phyloP scores from a whole-genome alignment of 1,140 invertebrate genomes.

The Musca vetustissima region DNA sequence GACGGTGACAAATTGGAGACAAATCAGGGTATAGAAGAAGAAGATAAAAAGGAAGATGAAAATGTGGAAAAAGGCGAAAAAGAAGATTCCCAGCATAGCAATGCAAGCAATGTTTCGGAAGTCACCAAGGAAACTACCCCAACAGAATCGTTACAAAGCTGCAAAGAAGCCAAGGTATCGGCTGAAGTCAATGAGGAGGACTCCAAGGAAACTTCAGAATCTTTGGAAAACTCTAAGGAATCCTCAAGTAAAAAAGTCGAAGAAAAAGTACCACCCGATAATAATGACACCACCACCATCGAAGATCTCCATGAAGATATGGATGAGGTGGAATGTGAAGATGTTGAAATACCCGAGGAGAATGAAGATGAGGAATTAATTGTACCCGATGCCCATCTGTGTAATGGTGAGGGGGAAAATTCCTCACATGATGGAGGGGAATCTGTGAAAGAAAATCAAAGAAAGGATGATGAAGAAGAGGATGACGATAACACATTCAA shows the following conservation, averaged over 20 bases:
- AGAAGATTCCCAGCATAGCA: too few species aligned
- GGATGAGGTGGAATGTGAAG: slow-evolving; percentile 24
- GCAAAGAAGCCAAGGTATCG: too few species aligned
- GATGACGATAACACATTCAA: neutral
- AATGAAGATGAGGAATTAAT: slow-evolving; percentile 26
- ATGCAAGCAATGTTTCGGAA: too few species aligned
- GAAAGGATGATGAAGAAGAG: slow-evolving; percentile 7
- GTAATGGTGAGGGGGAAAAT: neutral
- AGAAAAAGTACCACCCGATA: neutral
- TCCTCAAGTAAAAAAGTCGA: neutral
- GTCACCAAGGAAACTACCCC: too few species aligned
- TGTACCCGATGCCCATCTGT: slow-evolving; percentile 17
- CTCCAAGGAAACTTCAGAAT: neutral
- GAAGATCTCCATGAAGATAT: neutral
- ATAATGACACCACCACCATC: too few species aligned
- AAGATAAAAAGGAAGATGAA: too few species aligned
- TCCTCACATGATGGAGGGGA: slow-evolving; percentile 7
- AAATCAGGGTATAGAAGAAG: too few species aligned
- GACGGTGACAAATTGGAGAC: too few species aligned
- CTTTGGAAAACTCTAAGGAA: too few species aligned
- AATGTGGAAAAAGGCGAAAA: too few species aligned
- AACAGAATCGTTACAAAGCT: too few species aligned
- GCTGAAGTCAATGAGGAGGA: neutral
- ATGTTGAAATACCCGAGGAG: slow-evolving; percentile 12
- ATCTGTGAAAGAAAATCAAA: neutral